Conservation (phyloP, 2,888 invertebrate genomes). For the Ischnus inquisitorius region DNA sequence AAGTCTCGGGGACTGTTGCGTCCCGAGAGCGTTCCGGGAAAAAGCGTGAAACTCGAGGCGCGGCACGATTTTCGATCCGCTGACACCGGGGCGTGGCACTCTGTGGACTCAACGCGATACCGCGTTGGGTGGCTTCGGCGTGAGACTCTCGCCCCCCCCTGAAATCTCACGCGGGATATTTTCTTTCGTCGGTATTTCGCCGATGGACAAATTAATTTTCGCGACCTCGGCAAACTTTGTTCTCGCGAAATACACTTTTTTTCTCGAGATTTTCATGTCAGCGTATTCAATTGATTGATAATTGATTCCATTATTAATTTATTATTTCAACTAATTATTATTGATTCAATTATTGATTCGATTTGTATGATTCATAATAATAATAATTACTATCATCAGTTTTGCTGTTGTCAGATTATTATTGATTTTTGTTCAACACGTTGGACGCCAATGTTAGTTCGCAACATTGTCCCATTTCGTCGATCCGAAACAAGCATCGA, state of each 20-base stretch:
- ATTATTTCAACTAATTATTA: no score
- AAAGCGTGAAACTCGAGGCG: conserved; percentile 74
- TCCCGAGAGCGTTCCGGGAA: conserved; percentile 72
- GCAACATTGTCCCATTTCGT: background rate
- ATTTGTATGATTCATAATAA: no score
- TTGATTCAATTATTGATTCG: no score
- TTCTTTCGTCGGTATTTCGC: background rate
- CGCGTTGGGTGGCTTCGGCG: conserved; percentile 72
- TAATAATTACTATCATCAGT: no score
- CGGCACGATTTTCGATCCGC: conserved; percentile 66
- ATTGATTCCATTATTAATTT: no score
- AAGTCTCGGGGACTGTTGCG: conserved; percentile 48
- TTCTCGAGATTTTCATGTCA: no score
- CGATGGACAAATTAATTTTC: no score
- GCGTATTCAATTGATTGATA: no score
- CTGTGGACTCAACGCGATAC: conserved; percentile 20
- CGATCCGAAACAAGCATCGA: conserved; percentile 1
- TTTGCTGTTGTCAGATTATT: no score
- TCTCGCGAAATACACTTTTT: no score
- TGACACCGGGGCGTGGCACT: conserved; percentile 69
- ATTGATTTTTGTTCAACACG: no score
- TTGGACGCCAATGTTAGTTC: background rate
- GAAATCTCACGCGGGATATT: background rate
- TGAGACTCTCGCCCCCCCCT: conserved; percentile 21
- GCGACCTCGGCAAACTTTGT: no score